Percentiles rank a stretch among this genome's conserved stretches.
phyloP scores from a whole-genome alignment of 2,888 invertebrate genomes.

The Carterocephalus palaemon region DNA sequence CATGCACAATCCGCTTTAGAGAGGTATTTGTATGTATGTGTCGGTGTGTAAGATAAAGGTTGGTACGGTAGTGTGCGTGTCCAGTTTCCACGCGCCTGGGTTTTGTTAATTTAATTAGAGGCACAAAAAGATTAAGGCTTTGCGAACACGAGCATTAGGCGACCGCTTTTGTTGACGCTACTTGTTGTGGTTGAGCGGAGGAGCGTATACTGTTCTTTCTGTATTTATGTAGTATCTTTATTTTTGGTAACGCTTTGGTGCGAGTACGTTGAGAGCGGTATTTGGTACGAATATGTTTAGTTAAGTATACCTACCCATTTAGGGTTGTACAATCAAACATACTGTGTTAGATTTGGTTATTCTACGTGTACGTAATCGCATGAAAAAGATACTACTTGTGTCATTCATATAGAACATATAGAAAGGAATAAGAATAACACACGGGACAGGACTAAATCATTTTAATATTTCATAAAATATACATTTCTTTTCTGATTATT shows the following conservation, averaged over 20 bases:
- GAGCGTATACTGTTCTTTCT: conserved; percentile 10
- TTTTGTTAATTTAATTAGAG: conserved; percentile 79
- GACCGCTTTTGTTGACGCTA: conserved; percentile 65
- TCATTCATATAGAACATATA: too few relatives aligned
- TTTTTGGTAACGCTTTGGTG: conserved; percentile 11
- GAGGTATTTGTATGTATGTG: conserved; percentile 39
- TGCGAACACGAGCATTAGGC: conserved; percentile 71
- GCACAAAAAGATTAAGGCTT: conserved; percentile 77
- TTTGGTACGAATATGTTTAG: too few relatives aligned
- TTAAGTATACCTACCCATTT: too few relatives aligned
- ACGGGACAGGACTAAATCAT: too few relatives aligned
- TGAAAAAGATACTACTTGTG: too few relatives aligned
- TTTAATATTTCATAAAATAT: too few relatives aligned
- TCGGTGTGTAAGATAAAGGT: conserved; percentile 34
- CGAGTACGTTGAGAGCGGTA: too few relatives aligned
- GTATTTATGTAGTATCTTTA: conserved; percentile 8
- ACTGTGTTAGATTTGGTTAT: too few relatives aligned
- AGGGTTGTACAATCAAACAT: too few relatives aligned
- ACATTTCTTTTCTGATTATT: too few relatives aligned
- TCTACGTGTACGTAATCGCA: too few relatives aligned
- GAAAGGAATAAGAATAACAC: too few relatives aligned
- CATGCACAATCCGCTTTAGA: conserved; percentile 36
- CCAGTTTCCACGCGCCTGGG: conserved; percentile 76
- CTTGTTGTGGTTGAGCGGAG: conserved; percentile 35
- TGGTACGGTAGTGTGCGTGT: conserved; percentile 55